Conservation (phyloP, 2,113 vertebrate species). For the Prionailurus viverrinus region DNA sequence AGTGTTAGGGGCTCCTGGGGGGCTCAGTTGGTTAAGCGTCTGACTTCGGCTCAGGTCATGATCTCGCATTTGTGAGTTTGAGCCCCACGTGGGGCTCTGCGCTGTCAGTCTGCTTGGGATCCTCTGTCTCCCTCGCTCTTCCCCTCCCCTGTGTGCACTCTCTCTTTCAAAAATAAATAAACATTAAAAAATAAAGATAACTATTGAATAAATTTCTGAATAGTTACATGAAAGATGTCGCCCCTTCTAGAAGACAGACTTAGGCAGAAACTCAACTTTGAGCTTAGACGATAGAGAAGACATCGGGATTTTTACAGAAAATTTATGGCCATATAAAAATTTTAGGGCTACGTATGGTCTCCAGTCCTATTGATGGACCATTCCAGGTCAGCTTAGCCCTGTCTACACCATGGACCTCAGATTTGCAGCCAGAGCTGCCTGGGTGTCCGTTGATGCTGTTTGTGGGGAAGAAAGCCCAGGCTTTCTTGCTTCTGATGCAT, state of each 20-base stretch:
- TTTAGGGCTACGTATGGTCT: not conserved
- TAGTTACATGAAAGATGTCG: not conserved
- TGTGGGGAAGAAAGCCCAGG: not conserved
- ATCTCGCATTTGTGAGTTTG: too few species aligned
- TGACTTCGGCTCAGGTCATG: too few species aligned
- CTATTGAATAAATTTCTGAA: not conserved
- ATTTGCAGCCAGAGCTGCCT: not conserved
- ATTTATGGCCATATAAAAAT: not conserved
- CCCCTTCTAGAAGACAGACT: not conserved
- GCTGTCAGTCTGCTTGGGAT: too few species aligned
- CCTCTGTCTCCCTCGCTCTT: too few species aligned
- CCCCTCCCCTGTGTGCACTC: too few species aligned
- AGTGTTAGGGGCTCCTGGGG: too few species aligned
- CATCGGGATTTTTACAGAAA: not conserved
- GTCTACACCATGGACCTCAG: not conserved
- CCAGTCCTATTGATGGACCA: not conserved
- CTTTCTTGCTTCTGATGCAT: not conserved
- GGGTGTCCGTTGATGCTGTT: not conserved
- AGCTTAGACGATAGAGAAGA: not conserved
- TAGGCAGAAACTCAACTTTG: slow-evolving; percentile 9
- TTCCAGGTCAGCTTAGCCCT: not conserved
- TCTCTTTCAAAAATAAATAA: too few species aligned
- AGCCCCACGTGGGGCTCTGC: too few species aligned
- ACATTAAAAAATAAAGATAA: not conserved
- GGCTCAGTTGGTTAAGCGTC: too few species aligned